A percentile compares a stretch with the other conserved stretches of the same genome.
Evolutionary conservation across 2,888 invertebrate genomes (phyloP).

Genomic region (Cantharis lateralis): DNA sequence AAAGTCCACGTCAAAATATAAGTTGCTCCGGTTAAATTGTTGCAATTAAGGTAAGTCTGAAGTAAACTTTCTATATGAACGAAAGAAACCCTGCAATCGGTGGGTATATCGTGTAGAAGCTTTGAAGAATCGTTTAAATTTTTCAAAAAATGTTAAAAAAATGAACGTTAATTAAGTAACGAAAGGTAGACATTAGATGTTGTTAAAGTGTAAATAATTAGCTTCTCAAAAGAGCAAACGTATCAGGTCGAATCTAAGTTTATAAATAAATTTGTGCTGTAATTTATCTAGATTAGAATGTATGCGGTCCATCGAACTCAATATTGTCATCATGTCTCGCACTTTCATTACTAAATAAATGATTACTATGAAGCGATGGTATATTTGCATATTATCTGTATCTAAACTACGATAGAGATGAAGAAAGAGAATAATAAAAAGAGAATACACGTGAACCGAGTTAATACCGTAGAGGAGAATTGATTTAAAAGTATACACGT

Average conservation of each 20-base stretch:
- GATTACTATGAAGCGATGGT: conserved; percentile 37
- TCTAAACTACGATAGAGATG: conserved; percentile 28
- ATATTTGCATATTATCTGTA: conserved; percentile 42
- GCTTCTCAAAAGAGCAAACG: conserved; percentile 18
- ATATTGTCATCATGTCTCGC: conserved; percentile 39
- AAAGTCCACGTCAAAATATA: background rate
- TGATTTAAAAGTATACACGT: background rate
- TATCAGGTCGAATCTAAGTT: conserved; percentile 25
- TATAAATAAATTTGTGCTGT: conserved; percentile 25
- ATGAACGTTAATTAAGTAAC: background rate
- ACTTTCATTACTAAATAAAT: conserved; percentile 40
- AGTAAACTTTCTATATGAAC: no score
- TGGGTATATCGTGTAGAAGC: background rate
- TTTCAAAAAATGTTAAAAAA: background rate
- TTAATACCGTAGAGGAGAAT: background rate
- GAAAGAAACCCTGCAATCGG: no score
- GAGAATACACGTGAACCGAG: conserved; percentile 14
- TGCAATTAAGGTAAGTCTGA: no score
- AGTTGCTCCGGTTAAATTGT: background rate
- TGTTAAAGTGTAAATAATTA: conserved; percentile 9
- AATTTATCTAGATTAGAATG: conserved; percentile 30
- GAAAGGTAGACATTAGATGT: conserved; percentile 7
- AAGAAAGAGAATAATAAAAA: conserved; percentile 21
- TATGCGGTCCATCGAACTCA: conserved; percentile 37
- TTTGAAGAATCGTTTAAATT: background rate